Evolutionary conservation across 92 coral and sea anemone genomes (phyloP), one percentile per base, ranked within the genome.

Genomic region (Paramuricea clavata): DNA sequence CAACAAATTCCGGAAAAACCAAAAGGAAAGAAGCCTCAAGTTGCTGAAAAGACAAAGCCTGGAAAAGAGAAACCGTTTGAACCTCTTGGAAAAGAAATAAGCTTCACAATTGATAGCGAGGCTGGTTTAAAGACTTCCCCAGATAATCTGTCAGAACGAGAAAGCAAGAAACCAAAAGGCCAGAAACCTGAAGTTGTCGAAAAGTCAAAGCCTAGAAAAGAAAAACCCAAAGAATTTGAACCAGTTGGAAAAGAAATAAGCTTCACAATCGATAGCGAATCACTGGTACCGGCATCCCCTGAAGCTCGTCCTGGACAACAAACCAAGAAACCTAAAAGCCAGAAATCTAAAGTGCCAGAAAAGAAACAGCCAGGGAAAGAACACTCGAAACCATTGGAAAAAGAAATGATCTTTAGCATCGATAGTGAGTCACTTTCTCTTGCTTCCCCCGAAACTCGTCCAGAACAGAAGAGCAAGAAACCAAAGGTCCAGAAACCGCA

Each of bases 41-140:
- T 65, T 28, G 72, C 72, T 28, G 39, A 30, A 32, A 65, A 65
- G n/a, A 6, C n/a, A 27, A 65, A 65, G 22, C 36, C 72, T 13
- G 72, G 72, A 27, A 65, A 65, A 65, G 41, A 3, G 16, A 26
- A 12, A 65, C 22, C 62, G 62, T 54, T 54, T 54, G 78, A 34
- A 44, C 28, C 78, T 13, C 15, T 23, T 31, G 78, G 78, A 19
- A 72, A 72, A 34, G 78, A 72, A 72, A 17, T 65, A 19, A 33
- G 22, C 39, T 65, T 65, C 36, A 65, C 35, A 16, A 65, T 65
- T 39, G 72, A 65, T 16, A 65, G 21, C 36, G 72, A 30, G 28
- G 0, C 72, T 21, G 25, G 23, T 21, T 21, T 54, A 65, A 28
- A n/a, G 36, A 39, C 72, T 26, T 65, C 72, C 39, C 36, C 72